Conservation (phyloP, 2,888 invertebrate species). For the Pammene aurita region DNA sequence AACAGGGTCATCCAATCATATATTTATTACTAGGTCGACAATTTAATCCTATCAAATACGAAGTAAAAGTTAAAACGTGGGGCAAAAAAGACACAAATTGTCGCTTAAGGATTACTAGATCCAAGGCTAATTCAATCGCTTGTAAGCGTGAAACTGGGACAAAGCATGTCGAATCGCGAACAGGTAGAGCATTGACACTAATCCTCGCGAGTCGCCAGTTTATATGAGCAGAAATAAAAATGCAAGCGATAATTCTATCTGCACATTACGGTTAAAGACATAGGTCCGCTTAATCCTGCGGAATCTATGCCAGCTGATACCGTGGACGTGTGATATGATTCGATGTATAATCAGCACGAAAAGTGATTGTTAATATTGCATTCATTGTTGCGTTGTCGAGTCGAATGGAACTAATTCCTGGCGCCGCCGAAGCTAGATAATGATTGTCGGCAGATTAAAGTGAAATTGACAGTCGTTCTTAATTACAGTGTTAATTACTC, state of each 20-base stretch:
- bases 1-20: conserved; percentile 39
- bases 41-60: conserved; percentile 39
- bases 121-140: conserved; percentile 32
- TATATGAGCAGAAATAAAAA: conserved; percentile 53
- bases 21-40: conserved; percentile 36
- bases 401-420: conserved; percentile 23
- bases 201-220: conserved; percentile 51
- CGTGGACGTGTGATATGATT: conserved; percentile 57
- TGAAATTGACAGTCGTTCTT: conserved; percentile 27
- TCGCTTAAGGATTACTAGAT: conserved; percentile 40
- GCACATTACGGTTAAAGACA: conserved; percentile 63
- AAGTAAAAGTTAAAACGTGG: conserved; percentile 37
- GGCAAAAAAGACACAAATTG: conserved; percentile 36
- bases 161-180: conserved; percentile 48
- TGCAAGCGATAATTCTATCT: conserved; percentile 52
- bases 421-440: conserved; percentile 13
- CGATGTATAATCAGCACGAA: conserved; percentile 50
- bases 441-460: conserved; percentile 22
- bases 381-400: conserved; percentile 27
- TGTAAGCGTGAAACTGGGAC: conserved; percentile 36
- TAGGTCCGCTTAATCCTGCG: conserved; percentile 40
- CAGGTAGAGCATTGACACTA: conserved; percentile 48
- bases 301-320: conserved; percentile 49
- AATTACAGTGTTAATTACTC: conserved; percentile 23
- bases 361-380: conserved; percentile 44